Conservation (phyloP, 1,140 invertebrate genomes). For the Pachypeltis micranthus region DNA sequence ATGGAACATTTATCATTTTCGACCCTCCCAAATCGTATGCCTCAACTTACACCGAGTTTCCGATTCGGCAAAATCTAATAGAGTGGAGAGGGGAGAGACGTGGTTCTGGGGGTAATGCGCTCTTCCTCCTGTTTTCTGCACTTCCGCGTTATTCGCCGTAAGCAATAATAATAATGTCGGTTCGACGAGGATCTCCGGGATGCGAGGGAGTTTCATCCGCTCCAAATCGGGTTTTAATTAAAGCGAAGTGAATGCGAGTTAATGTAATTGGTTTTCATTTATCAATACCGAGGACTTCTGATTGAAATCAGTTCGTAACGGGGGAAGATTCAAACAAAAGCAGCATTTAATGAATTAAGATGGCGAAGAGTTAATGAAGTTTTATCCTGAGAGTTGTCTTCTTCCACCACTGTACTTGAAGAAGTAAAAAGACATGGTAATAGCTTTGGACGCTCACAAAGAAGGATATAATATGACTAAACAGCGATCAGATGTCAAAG, state of each 20-base stretch:
- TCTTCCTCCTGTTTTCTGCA: too few relatives aligned
- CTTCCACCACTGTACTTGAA: neutral
- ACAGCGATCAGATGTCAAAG: conserved; percentile 23
- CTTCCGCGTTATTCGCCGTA: too few relatives aligned
- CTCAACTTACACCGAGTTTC: too few relatives aligned
- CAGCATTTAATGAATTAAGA: neutral
- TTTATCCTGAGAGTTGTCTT: neutral
- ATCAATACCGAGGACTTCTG: neutral
- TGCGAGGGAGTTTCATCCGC: neutral
- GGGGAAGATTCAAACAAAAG: neutral
- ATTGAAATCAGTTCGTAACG: neutral
- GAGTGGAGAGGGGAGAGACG: too few relatives aligned
- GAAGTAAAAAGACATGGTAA: conserved; percentile 20
- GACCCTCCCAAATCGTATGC: too few relatives aligned
- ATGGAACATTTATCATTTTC: too few relatives aligned
- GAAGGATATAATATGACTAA: conserved; percentile 20
- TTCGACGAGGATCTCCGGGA: too few relatives aligned
- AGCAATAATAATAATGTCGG: too few relatives aligned
- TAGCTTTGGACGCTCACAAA: conserved; percentile 18
- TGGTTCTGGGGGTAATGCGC: too few relatives aligned
- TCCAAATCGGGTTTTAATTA: neutral
- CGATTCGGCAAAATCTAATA: too few relatives aligned
- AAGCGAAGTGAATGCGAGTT: neutral
- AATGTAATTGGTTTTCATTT: neutral
- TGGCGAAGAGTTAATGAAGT: neutral